Evolutionary conservation across 2,113 vertebrate genomes (phyloP).

Genomic region (Cheirogaleus medius): DNA sequence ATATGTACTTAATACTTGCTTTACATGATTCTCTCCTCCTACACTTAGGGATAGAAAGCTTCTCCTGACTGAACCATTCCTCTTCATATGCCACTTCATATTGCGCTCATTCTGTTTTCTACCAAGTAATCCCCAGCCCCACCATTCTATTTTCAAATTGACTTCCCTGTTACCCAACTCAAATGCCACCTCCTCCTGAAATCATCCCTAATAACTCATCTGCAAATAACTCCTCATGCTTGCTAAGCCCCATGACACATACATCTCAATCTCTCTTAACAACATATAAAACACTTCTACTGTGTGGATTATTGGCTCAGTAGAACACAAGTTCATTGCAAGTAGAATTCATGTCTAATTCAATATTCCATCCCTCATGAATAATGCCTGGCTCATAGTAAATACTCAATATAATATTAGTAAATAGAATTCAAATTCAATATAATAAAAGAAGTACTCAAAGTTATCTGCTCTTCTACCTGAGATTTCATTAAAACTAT

Average conservation of each 20-base stretch:
- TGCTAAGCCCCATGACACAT: not conserved
- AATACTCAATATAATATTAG: not conserved
- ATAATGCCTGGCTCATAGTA: not conserved
- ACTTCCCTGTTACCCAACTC: not conserved
- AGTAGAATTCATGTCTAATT: not conserved
- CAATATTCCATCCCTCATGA: not conserved
- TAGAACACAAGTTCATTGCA: not conserved
- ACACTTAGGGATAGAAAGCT: not conserved
- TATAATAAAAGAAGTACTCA: not conserved
- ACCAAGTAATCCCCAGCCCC: not conserved
- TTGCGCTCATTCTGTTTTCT: not conserved
- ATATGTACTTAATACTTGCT: not conserved
- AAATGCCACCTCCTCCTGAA: not conserved
- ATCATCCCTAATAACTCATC: not conserved
- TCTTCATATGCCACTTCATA: not conserved
- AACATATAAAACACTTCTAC: not conserved
- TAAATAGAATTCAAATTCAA: not conserved
- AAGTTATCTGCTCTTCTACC: not conserved
- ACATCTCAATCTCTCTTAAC: not conserved
- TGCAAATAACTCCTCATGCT: not conserved
- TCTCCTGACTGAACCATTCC: not conserved
- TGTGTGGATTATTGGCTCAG: not conserved
- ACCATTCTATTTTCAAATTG: slow-evolving; percentile 3
- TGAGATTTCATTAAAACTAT: slow-evolving; percentile 45
- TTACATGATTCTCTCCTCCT: not conserved